phyloP scores from a whole-genome alignment of 2,888 invertebrate genomes.

The Himalopsyche japonica region DNA sequence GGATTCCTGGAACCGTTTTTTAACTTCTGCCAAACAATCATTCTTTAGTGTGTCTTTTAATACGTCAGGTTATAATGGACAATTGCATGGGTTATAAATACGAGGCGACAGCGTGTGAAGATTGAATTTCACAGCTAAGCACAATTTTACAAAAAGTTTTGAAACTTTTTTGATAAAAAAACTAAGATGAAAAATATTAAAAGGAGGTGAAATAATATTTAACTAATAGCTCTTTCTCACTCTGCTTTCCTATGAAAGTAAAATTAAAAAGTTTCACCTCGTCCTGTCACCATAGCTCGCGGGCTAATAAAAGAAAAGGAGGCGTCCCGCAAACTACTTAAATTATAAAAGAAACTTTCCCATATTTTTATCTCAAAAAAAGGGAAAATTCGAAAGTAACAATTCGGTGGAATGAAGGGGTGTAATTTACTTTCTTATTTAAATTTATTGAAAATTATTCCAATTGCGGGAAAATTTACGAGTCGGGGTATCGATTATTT shows the following conservation, averaged over 20 bases:
- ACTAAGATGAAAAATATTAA: background rate
- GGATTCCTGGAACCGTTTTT: no score
- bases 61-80: no score
- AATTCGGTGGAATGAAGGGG: constrained; percentile 9
- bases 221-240: background rate
- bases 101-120: background rate
- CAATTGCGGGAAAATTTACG: constrained; percentile 23
- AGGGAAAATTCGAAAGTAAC: constrained; percentile 2
- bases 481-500: constrained; percentile 25
- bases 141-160: background rate
- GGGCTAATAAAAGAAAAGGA: background rate
- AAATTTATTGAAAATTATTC: constrained; percentile 38
- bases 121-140: background rate
- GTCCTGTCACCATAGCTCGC: background rate
- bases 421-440: constrained; percentile 30
- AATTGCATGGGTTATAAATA: background rate
- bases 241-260: background rate
- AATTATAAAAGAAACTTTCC: background rate
- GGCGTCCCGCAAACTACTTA: background rate
- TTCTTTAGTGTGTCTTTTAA: no score
- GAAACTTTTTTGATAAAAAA: background rate
- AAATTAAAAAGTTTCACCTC: background rate
- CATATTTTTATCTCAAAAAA: background rate
- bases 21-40: no score
- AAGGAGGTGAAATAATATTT: background rate